A percentile compares a stretch with the other conserved stretches of the same genome.
phyloP scores from a whole-genome alignment of 1,140 invertebrate species.

The Calycopis cecrops region DNA sequence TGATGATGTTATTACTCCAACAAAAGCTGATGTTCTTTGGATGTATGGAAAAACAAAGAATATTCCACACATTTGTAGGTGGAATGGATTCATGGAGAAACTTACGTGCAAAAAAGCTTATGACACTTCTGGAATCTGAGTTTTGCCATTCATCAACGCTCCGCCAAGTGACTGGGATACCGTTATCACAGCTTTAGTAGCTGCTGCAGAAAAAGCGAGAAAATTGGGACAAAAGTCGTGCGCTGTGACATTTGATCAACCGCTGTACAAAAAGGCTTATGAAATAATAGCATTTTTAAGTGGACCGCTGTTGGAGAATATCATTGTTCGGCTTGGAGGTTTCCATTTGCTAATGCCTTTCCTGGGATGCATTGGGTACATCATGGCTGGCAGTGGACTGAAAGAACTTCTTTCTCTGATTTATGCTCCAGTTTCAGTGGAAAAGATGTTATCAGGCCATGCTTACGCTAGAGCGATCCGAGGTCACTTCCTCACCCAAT shows the following conservation, averaged over 20 bases:
- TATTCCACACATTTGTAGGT: neutral
- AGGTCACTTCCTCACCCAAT: too few species aligned
- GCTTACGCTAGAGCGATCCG: too few species aligned
- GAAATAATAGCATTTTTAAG: too few species aligned
- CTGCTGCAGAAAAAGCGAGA: neutral
- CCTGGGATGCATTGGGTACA: constrained; percentile 15
- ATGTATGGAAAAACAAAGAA: neutral
- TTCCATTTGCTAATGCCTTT: constrained; percentile 15
- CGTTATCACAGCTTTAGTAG: neutral
- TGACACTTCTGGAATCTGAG: too few species aligned
- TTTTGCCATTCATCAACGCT: too few species aligned
- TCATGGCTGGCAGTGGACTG: constrained; percentile 14
- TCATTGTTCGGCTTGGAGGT: too few species aligned
- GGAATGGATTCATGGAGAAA: neutral
- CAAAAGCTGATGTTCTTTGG: too few species aligned
- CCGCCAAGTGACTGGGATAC: neutral
- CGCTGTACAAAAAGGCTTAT: too few species aligned
- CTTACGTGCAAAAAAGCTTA: neutral
- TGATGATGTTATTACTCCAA: too few species aligned
- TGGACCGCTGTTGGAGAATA: too few species aligned
- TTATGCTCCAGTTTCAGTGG: neutral
- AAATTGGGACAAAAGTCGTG: neutral
- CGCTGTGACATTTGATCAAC: neutral
- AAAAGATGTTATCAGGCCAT: constrained; percentile 7
- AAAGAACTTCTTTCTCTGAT: neutral